Conservation (phyloP, 1,140 invertebrate species). For the Pomacea maculata region DNA sequence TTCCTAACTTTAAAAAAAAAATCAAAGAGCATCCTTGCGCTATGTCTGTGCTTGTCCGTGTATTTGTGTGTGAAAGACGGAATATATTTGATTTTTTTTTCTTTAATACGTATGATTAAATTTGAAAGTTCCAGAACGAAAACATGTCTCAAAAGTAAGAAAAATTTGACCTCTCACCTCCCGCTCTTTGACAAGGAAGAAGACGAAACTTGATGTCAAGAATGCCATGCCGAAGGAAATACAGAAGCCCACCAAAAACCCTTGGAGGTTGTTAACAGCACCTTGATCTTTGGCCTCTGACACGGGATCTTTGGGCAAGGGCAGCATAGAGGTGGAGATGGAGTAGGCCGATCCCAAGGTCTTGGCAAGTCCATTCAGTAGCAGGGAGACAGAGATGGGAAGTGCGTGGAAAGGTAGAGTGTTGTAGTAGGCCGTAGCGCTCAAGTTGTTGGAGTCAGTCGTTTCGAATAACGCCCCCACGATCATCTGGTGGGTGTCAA, state of each 20-base stretch:
- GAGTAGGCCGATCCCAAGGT: neutral
- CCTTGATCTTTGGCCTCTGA: constrained; percentile 32
- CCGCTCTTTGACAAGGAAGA: constrained; percentile 59
- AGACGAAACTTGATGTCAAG: constrained; percentile 54
- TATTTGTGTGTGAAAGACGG: too few species aligned
- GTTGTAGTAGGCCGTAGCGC: constrained; percentile 62
- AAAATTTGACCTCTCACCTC: constrained; percentile 23
- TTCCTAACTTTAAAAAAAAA: too few species aligned
- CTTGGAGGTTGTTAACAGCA: neutral
- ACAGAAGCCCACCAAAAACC: constrained; percentile 36
- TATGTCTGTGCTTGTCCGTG: too few species aligned
- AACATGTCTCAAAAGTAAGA: too few species aligned
- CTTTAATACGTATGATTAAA: too few species aligned
- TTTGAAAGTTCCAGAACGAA: too few species aligned
- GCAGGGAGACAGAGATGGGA: constrained; percentile 70
- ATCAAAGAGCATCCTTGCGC: too few species aligned
- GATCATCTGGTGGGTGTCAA: constrained; percentile 35
- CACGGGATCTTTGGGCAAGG: constrained; percentile 34
- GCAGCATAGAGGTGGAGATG: constrained; percentile 39
- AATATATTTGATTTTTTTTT: too few species aligned
- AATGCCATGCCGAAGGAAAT: constrained; percentile 51
- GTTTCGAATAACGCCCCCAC: constrained; percentile 43
- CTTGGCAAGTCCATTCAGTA: constrained; percentile 70
- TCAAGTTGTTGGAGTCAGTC: neutral
- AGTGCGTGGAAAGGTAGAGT: constrained; percentile 75